phyloP scores from a whole-genome alignment of 2,113 vertebrate species.

The Calyptommatus sinebrachiatus region DNA sequence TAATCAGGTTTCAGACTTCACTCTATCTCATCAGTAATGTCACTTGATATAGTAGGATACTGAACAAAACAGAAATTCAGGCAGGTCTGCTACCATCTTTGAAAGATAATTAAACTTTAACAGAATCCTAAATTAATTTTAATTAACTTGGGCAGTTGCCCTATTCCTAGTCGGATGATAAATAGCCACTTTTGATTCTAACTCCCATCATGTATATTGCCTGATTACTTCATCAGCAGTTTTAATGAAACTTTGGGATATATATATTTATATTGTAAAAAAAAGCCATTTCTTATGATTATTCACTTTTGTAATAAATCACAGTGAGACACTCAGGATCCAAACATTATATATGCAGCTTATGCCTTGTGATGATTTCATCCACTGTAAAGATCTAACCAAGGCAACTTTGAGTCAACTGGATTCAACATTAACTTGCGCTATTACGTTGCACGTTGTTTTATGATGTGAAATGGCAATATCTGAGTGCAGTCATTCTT shows the following conservation, averaged over 20 bases:
- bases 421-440: no score
- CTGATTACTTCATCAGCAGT: not conserved
- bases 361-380: no score
- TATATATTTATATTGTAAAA: no score
- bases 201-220: not conserved
- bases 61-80: not conserved
- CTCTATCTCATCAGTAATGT: not conserved
- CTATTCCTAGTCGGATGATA: not conserved
- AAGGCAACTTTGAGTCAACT: no score
- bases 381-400: no score
- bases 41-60: not conserved
- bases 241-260: not conserved
- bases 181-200: not conserved
- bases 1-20: not conserved
- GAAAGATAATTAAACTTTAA: not conserved
- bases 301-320: no score
- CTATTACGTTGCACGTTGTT: no score
- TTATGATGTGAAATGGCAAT: no score
- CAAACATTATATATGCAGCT: no score
- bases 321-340: no score
- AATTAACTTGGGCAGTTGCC: not conserved
- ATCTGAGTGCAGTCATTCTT: no score
- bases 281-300: no score
- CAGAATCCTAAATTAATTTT: not conserved
- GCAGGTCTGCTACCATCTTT: not conserved